These are phyloP conservation scores for Dermochelys coriacea DNA, from an alignment of 2,797 vertebrate genomes.

Conservation along the genomic window DNA sequence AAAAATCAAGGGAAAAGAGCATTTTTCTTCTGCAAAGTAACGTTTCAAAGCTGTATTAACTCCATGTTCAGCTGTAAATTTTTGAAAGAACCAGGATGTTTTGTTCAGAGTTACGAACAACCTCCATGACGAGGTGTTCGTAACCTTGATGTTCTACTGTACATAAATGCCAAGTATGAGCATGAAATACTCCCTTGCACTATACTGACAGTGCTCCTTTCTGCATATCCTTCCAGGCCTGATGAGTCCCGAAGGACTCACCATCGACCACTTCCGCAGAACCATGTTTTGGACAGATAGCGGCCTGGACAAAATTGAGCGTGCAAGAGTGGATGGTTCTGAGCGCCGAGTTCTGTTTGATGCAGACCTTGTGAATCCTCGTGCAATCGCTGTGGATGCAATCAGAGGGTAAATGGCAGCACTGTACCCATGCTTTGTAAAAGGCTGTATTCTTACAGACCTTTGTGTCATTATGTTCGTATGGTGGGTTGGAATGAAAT, in stretches of 20 bases:
- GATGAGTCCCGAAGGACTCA: conserved; percentile 93
- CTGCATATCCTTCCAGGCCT: conserved; percentile 81
- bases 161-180: neutral
- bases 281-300: conserved; percentile 97
- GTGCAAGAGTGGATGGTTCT: conserved; percentile 89
- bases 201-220: neutral
- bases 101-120: no score
- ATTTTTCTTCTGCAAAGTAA: no score
- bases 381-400: conserved; percentile 93
- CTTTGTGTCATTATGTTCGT: neutral
- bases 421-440: accelerated
- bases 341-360: conserved; percentile 88
- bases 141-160: no score
- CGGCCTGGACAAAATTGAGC: conserved; percentile 90
- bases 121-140: no score
- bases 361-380: conserved; percentile 93
- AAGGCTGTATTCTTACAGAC: neutral
- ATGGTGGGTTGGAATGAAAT: neutral
- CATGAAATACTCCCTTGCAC: neutral
- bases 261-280: conserved; percentile 88
- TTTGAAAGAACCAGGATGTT: no score
- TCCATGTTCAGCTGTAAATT: no score
- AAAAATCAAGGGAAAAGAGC: no score
- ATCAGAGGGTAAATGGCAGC: conserved; percentile 84
- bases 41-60: no score